Conservation (phyloP, 2,888 invertebrate species). For the Lithophane semibrunnea region DNA sequence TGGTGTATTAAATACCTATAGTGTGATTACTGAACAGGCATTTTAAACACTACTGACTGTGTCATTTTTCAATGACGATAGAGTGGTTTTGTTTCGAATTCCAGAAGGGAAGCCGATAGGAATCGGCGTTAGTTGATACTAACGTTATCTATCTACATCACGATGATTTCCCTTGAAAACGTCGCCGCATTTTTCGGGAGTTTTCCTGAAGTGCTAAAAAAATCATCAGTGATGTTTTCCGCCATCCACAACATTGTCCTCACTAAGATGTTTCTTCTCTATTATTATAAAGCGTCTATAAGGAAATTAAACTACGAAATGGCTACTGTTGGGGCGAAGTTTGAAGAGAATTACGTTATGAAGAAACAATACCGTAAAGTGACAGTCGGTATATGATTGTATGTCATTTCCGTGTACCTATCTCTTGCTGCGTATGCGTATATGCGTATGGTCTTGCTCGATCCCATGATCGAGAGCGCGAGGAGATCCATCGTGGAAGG, state of each 20-base stretch:
- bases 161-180: conserved; percentile 85
- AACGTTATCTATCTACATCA: conserved; percentile 80
- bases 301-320: conserved; percentile 84
- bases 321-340: conserved; percentile 77
- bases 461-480: conserved; percentile 75
- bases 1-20: too few relatives aligned
- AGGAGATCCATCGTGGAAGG: conserved; percentile 79
- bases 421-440: conserved; percentile 80
- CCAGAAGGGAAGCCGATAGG: too few relatives aligned
- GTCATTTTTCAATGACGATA: too few relatives aligned
- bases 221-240: conserved; percentile 85
- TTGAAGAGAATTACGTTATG: conserved; percentile 80
- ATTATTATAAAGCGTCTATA: conserved; percentile 82
- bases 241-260: conserved; percentile 85
- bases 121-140: too few relatives aligned
- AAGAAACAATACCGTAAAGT: conserved; percentile 80
- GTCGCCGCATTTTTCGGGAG: conserved; percentile 81
- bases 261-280: conserved; percentile 81
- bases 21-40: too few relatives aligned
- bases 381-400: conserved; percentile 78
- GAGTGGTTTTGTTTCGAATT: too few relatives aligned
- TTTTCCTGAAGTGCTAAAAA: conserved; percentile 84
- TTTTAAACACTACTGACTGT: too few relatives aligned
- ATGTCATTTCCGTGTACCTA: conserved; percentile 82
- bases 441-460: too few relatives aligned